These are phyloP conservation scores for Leucophenga varia DNA, from an alignment of 1,140 invertebrate genomes.

Conservation along the genomic window DNA sequence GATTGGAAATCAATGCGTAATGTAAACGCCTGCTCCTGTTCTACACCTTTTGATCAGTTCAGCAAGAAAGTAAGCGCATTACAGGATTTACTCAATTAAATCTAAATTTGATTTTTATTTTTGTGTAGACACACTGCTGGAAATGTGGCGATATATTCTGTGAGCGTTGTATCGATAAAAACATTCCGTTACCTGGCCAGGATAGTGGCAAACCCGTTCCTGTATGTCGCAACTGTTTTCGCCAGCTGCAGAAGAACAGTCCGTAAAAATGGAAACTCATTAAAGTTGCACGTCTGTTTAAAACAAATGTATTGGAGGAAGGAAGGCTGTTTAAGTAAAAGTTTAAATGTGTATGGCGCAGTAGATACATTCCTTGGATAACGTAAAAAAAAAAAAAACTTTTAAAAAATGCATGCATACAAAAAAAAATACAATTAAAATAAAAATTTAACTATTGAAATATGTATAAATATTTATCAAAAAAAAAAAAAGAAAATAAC, in stretches of 20 bases:
- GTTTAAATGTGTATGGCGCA: no score
- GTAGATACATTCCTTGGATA: no score
- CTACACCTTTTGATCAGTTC: slow-evolving; percentile 89
- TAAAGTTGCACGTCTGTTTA: no score
- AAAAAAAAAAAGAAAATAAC: no score
- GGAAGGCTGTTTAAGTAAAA: no score
- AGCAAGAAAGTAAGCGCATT: slow-evolving; percentile 76
- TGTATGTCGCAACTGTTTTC: slow-evolving; percentile 84
- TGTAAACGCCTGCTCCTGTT: slow-evolving; percentile 85
- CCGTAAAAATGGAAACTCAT: no score
- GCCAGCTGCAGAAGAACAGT: slow-evolving; percentile 55
- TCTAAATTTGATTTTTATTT: neutral
- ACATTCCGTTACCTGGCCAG: slow-evolving; percentile 76
- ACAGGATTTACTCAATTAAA: neutral
- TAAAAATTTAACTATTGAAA: no score
- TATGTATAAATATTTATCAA: no score
- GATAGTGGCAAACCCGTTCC: slow-evolving; percentile 75
- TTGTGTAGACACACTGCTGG: slow-evolving; percentile 87
- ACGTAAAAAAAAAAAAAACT: no score
- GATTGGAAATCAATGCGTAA: slow-evolving; percentile 91
- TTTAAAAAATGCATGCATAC: no score
- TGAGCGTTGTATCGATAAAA: slow-evolving; percentile 82
- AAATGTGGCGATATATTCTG: slow-evolving; percentile 94
- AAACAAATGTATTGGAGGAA: no score
- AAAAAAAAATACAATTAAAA: no score